phyloP scores from a whole-genome alignment of 2,113 vertebrate genomes.

The Tenrec ecaudatus region DNA sequence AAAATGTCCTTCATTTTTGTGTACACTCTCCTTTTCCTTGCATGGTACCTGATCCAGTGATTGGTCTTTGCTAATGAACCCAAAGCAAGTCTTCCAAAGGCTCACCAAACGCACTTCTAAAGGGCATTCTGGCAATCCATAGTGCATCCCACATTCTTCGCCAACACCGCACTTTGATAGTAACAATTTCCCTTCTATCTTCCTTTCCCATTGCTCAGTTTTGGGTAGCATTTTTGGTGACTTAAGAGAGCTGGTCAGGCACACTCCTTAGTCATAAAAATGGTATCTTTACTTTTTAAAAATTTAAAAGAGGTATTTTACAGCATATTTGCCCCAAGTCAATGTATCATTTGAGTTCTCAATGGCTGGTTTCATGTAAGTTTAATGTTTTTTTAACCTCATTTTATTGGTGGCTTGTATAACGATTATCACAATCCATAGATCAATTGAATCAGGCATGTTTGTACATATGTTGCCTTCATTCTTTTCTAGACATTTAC shows the following conservation, averaged over 20 bases:
- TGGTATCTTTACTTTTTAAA: background rate
- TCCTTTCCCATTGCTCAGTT: background rate
- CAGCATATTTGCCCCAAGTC: background rate
- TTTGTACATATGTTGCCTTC: too few relatives aligned
- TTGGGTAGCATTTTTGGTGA: background rate
- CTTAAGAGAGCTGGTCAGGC: background rate
- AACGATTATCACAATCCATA: too few relatives aligned
- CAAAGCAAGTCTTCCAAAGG: background rate
- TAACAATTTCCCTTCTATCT: background rate
- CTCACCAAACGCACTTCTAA: background rate
- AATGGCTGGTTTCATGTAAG: background rate
- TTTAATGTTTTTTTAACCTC: background rate
- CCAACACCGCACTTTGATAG: background rate
- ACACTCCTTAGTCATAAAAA: background rate
- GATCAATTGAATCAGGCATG: too few relatives aligned
- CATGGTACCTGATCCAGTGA: background rate
- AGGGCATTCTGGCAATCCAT: background rate
- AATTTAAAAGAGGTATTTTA: background rate
- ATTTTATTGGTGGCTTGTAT: too few relatives aligned
- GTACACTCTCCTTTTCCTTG: background rate
- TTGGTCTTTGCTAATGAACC: background rate
- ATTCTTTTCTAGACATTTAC: too few relatives aligned
- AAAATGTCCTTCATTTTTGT: background rate
- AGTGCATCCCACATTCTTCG: background rate
- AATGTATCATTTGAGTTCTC: background rate